Conservation (phyloP, 64 coral and sea anemone species). For the Stichodactyla mertensii region DNA sequence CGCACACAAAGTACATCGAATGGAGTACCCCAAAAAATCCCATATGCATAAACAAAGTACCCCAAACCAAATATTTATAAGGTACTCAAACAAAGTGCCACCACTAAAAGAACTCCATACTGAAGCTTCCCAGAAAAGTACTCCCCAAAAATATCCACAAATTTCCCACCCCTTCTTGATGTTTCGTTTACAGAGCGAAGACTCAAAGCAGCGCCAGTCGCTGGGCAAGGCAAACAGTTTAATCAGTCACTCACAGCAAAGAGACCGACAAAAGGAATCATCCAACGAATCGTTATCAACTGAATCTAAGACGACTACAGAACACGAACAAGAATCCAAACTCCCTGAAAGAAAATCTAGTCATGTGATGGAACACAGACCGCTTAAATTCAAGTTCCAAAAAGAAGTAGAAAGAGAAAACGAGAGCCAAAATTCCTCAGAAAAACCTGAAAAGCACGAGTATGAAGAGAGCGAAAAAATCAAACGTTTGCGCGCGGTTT, state of each 20-base stretch:
- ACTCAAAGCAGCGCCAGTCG: neutral
- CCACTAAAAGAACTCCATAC: too few relatives aligned
- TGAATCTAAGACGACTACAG: neutral
- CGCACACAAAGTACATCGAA: too few relatives aligned
- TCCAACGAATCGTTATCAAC: neutral
- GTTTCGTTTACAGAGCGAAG: neutral
- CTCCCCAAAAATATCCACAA: too few relatives aligned
- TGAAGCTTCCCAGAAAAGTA: too few relatives aligned
- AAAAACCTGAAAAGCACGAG: conserved; percentile 24
- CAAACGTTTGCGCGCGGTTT: conserved; percentile 38
- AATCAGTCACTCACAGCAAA: neutral
- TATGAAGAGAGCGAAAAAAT: conserved; percentile 58
- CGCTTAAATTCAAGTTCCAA: conserved; percentile 43
- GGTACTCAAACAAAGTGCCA: too few relatives aligned
- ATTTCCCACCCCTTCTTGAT: too few relatives aligned
- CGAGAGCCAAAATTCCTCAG: conserved; percentile 5
- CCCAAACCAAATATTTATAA: too few relatives aligned
- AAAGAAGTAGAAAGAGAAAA: conserved; percentile 46
- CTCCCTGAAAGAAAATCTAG: neutral
- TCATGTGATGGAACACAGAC: conserved; percentile 38
- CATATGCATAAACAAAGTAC: too few relatives aligned
- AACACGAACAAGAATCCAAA: neutral
- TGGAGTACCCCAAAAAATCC: too few relatives aligned
- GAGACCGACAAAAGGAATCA: neutral
- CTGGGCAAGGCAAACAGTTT: neutral